Conservation (phyloP, 2,113 vertebrate species). For the Scolopax mira region DNA sequence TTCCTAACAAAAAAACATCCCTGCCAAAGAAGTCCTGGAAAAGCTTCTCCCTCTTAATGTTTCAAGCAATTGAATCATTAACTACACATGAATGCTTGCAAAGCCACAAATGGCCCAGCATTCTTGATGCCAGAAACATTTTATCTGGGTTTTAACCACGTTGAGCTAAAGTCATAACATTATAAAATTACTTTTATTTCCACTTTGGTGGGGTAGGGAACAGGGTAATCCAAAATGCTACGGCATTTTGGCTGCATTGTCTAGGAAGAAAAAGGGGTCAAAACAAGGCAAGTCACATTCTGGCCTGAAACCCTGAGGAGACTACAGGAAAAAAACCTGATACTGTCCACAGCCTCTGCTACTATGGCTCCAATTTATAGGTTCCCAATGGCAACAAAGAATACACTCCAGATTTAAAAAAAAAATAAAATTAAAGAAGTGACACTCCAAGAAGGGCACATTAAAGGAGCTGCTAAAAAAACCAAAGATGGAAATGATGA, state of each 20-base stretch:
- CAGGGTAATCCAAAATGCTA: not conserved
- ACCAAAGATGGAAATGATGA: not conserved
- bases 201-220: not conserved
- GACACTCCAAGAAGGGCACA: not conserved
- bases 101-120: not conserved
- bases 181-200: not conserved
- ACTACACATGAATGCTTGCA: too few species aligned
- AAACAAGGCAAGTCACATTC: not conserved
- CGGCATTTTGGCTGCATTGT: not conserved
- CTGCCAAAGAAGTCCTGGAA: not conserved
- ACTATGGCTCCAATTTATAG: not conserved
- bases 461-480: not conserved
- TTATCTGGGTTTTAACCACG: not conserved
- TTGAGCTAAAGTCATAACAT: not conserved
- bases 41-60: not conserved
- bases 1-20: not conserved
- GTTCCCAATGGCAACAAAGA: not conserved
- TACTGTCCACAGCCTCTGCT: not conserved
- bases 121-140: not conserved
- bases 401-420: not conserved
- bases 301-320: not conserved
- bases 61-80: not conserved
- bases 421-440: not conserved
- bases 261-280: not conserved
- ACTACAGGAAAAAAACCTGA: rapidly evolving